Conservation (phyloP, 1,140 invertebrate species). For the Formica exsecta region DNA sequence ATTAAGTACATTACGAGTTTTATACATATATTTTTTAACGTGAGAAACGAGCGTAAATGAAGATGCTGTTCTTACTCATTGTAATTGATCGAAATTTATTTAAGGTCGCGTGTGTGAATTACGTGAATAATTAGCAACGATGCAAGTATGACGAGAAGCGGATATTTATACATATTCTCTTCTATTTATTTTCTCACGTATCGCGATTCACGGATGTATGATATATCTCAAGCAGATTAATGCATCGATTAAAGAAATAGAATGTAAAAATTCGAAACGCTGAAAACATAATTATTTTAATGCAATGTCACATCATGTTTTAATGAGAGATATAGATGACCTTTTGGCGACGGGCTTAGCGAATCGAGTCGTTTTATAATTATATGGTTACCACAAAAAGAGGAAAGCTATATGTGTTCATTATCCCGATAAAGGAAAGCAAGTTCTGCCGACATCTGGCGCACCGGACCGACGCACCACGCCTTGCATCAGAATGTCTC, state of each 20-base stretch:
- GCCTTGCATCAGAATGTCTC: constrained; percentile 77
- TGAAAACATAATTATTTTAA: not conserved
- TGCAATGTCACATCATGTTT: not conserved
- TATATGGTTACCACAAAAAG: constrained; percentile 27
- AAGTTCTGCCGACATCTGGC: constrained; percentile 65
- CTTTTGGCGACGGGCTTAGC: not conserved
- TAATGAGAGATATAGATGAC: constrained; percentile 18
- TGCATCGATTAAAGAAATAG: not conserved
- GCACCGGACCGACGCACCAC: constrained; percentile 63
- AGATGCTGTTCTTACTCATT: not conserved
- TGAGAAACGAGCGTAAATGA: constrained; percentile 35
- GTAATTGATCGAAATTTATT: constrained; percentile 42
- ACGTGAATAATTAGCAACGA: constrained; percentile 15
- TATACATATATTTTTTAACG: not conserved
- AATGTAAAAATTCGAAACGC: not conserved
- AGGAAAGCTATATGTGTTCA: constrained; percentile 64
- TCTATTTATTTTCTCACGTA: constrained; percentile 42
- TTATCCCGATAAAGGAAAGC: constrained; percentile 67
- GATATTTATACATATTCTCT: constrained; percentile 33
- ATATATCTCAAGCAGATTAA: not conserved
- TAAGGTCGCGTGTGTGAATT: constrained; percentile 38
- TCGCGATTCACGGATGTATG: constrained; percentile 16
- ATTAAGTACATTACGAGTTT: not conserved
- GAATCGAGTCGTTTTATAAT: constrained; percentile 46
- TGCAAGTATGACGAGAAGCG: constrained; percentile 15